Conservation (phyloP, 1,140 invertebrate genomes). For the Atta colombica region DNA sequence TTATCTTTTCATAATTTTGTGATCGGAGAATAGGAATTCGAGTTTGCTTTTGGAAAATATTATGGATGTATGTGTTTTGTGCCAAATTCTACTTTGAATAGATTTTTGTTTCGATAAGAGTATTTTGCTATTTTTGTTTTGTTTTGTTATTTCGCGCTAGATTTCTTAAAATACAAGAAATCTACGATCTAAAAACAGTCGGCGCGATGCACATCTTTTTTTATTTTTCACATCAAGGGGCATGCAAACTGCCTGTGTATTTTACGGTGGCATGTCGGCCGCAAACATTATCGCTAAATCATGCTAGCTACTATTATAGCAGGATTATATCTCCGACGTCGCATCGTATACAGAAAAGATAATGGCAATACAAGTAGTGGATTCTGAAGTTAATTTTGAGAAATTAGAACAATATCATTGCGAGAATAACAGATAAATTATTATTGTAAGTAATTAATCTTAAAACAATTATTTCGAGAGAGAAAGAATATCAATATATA, state of each 20-base stretch:
- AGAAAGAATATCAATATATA: not conserved
- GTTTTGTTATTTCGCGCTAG: not conserved
- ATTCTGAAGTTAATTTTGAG: conserved; percentile 33
- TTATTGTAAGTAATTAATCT: no score
- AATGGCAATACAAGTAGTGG: not conserved
- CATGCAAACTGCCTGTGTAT: conserved; percentile 19
- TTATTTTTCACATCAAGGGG: conserved; percentile 40
- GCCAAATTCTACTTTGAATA: not conserved
- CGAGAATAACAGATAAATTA: not conserved
- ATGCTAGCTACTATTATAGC: conserved; percentile 27
- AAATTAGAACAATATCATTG: not conserved
- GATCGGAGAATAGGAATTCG: not conserved
- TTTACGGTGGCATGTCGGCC: conserved; percentile 25
- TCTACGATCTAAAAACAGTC: conserved; percentile 21
- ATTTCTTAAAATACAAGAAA: not conserved
- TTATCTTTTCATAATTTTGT: not conserved
- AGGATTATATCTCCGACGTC: conserved; percentile 31
- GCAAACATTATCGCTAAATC: conserved; percentile 50
- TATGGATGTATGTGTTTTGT: not conserved
- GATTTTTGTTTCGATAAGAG: not conserved
- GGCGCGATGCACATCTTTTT: not conserved
- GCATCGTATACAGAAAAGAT: not conserved
- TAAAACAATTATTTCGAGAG: not conserved
- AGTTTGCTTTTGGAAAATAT: not conserved
- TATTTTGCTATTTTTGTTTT: not conserved